Base-by-base conservation (phyloP, 2,888 invertebrate species). In the Therioaphis trifolii region DNA sequence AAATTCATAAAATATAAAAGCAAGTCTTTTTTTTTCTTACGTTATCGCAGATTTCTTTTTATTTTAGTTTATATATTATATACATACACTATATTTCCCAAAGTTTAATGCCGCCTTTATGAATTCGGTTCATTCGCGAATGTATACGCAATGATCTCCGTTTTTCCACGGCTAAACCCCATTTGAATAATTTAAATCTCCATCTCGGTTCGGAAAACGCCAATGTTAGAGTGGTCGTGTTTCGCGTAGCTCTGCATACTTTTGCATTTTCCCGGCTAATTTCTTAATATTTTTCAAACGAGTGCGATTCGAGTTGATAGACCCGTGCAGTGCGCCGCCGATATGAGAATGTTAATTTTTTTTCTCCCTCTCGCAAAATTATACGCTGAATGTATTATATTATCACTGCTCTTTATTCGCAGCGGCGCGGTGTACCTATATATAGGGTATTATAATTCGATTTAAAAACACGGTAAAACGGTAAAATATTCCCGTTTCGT, bases 181-280 rank as follows among this genome's bases (percentile, higher is more conserved):
- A 27, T 71, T 79, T 71, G 71, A 79, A 79, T 71, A 79, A 71
- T 79, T 71, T 69, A 69, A 69, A 69, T 69, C 46, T 49, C 14
- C 71, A 43, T 58, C 55, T 21, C 43, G 71, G 9, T 76, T 29
- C 24, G 4, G 14, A 76, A 63, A 72, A 29, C 11, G 46, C 46
- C 29, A 29, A 76, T 29, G n/a, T 58, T n/a, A 43, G 18, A 12
- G 18, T 43, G 18, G 18, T 61, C 24, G 43, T 69, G n/a, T n/a
- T 58, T 24, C 27, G 52, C 7, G 24, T 21, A 49, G n/a, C 49
- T 52, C 68, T 24, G 77, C 66, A 66, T 77, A 68, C 4, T 66
- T 35, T 46, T 40, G 18, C 40, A 40, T 68, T 68, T 68, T 49
- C 14, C 24, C 21, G 3, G 52, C 24, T 78, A 68, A 52, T 78